A percentile compares a stretch with the other conserved stretches of the same genome.
Evolutionary conservation across 2,888 invertebrate genomes (phyloP).

Genomic region (Hyposoter didymator): DNA sequence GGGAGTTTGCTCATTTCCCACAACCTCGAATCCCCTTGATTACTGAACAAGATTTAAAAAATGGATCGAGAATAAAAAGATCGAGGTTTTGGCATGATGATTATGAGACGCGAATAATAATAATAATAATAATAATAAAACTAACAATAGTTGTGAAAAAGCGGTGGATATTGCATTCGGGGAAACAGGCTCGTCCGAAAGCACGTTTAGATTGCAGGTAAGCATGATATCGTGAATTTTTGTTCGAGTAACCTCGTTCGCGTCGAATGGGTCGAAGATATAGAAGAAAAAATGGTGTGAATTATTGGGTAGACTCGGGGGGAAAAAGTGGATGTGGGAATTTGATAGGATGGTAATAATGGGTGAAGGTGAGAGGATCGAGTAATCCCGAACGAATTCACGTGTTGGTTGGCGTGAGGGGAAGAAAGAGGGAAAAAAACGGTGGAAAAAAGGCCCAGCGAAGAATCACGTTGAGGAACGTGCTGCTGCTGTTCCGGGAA

Average conservation of each 20-base stretch:
- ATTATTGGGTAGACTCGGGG: not conserved
- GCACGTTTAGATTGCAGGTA: not conserved
- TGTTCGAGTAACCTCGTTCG: constrained; percentile 32
- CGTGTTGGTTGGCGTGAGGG: not conserved
- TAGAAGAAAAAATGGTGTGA: not conserved
- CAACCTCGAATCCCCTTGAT: not conserved
- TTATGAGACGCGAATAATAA: not conserved
- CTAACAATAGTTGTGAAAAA: not conserved
- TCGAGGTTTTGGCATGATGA: no score
- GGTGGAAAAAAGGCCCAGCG: constrained; percentile 38
- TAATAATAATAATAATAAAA: not conserved
- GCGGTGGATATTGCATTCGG: not conserved
- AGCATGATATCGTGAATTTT: constrained; percentile 4
- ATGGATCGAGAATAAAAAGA: not conserved
- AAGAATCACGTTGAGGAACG: constrained; percentile 75
- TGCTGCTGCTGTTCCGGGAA: constrained; percentile 76
- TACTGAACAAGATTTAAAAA: not conserved
- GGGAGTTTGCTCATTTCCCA: not conserved
- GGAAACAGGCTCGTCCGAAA: not conserved
- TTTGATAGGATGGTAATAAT: not conserved
- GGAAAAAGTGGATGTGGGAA: not conserved
- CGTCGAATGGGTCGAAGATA: not conserved
- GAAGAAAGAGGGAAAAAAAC: constrained; percentile 20
- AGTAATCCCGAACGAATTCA: not conserved
- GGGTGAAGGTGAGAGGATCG: not conserved